phyloP scores from a whole-genome alignment of 2,888 invertebrate genomes.

The Oithona nana region DNA sequence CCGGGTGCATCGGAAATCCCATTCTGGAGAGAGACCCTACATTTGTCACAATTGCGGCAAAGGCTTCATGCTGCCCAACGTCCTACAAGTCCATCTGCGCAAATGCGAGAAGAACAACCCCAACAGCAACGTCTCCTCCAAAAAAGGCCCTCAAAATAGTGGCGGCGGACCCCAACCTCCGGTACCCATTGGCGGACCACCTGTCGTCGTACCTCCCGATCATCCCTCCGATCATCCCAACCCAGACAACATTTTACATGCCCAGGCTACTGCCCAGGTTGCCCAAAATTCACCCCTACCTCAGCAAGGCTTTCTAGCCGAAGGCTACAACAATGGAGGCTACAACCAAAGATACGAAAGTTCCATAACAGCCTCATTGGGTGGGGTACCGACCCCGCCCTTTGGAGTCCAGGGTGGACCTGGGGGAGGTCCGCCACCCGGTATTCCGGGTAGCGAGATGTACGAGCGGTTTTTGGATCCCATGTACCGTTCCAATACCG shows the following conservation, averaged over 20 bases:
- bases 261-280: neutral
- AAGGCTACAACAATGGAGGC: neutral
- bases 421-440: neutral
- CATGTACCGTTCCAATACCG: neutral
- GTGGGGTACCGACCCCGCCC: neutral
- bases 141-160: neutral
- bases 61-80: slow-evolving; percentile 16
- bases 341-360: slow-evolving; percentile 16
- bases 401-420: neutral
- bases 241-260: no score
- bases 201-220: neutral
- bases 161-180: neutral
- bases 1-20: slow-evolving; percentile 10
- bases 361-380: neutral
- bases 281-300: neutral
- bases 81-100: slow-evolving; percentile 14
- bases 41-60: slow-evolving; percentile 16
- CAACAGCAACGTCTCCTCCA: neutral
- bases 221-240: neutral
- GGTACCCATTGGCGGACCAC: neutral
- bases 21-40: slow-evolving; percentile 12
- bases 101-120: slow-evolving; percentile 14
- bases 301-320: neutral
- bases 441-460: neutral
- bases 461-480: neutral